A percentile compares a stretch with the other conserved stretches of the same genome.
Conservation (phyloP, 2,113 vertebrate genomes). For the Rafetus swinhoei region DNA sequence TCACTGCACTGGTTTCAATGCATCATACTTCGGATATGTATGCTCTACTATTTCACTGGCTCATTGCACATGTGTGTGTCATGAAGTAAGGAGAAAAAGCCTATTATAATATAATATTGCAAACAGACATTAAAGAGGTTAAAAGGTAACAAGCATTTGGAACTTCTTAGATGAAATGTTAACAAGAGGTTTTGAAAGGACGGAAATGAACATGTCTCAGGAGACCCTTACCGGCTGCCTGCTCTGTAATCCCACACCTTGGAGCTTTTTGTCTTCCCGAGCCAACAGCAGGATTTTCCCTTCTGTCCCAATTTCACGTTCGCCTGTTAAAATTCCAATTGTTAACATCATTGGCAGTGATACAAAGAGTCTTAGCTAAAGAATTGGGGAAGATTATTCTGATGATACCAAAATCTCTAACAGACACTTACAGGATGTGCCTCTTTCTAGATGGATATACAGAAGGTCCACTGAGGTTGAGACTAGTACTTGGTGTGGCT, state of each 20-base stretch:
- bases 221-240: conserved; percentile 78
- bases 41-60: not conserved
- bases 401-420: not conserved
- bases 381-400: not conserved
- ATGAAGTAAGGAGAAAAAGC: not conserved
- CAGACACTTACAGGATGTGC: not conserved
- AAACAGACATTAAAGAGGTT: not conserved
- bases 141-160: no score
- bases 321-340: conserved; percentile 68
- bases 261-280: conserved; percentile 82
- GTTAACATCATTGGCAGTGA: not conserved
- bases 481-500: not conserved
- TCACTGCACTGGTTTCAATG: not conserved
- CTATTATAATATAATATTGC: no score
- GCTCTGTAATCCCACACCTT: conserved; percentile 82
- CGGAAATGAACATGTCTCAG: not conserved
- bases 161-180: no score
- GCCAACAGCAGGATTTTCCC: conserved; percentile 82
- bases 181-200: not conserved
- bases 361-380: fast-evolving
- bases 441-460: not conserved
- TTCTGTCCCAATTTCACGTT: conserved; percentile 82
- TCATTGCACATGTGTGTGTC: not conserved
- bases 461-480: not conserved
- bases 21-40: not conserved